Conservation (phyloP, 2,888 invertebrate species). For the Ophion ellenae region DNA sequence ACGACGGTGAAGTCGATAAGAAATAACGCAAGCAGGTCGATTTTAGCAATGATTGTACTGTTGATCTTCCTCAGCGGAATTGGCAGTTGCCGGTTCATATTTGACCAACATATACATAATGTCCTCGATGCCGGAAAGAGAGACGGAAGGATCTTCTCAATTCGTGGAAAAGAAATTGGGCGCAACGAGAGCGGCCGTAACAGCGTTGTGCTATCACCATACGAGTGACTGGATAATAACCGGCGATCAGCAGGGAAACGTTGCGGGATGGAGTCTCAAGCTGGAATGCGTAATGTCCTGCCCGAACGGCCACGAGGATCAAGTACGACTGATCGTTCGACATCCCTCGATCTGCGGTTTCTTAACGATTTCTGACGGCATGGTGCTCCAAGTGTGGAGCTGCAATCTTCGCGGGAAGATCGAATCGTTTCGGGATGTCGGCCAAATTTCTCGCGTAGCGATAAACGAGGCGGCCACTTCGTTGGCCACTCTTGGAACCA, state of each 20-base stretch:
- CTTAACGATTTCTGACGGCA: constrained; percentile 65
- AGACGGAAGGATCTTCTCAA: constrained; percentile 46
- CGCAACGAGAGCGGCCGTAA: constrained; percentile 68
- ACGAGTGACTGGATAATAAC: constrained; percentile 72
- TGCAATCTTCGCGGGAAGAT: constrained; percentile 71
- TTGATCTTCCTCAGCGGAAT: constrained; percentile 20
- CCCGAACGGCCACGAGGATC: constrained; percentile 61
- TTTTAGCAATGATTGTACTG: too few relatives aligned
- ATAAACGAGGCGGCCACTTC: constrained; percentile 65
- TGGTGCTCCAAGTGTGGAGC: constrained; percentile 73
- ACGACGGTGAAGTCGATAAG: too few relatives aligned
- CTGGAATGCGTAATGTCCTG: constrained; percentile 69
- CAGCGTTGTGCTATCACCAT: constrained; percentile 68
- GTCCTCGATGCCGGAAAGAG: constrained; percentile 61
- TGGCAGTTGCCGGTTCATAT: constrained; percentile 70
- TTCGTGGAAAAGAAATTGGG: constrained; percentile 64
- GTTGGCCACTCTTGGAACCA: constrained; percentile 65
- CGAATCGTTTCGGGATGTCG: constrained; percentile 68
- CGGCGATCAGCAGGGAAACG: constrained; percentile 73
- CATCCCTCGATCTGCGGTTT: constrained; percentile 75
- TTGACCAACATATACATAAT: constrained; percentile 72
- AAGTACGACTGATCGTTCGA: constrained; percentile 56
- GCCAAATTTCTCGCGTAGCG: constrained; percentile 64
- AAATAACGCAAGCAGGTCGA: too few relatives aligned
- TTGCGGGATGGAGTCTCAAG: constrained; percentile 69